Percentiles rank a stretch among this genome's conserved stretches.
Evolutionary conservation across 2,797 vertebrate genomes (phyloP).

Genomic region (Gymnocypris eckloni): DNA sequence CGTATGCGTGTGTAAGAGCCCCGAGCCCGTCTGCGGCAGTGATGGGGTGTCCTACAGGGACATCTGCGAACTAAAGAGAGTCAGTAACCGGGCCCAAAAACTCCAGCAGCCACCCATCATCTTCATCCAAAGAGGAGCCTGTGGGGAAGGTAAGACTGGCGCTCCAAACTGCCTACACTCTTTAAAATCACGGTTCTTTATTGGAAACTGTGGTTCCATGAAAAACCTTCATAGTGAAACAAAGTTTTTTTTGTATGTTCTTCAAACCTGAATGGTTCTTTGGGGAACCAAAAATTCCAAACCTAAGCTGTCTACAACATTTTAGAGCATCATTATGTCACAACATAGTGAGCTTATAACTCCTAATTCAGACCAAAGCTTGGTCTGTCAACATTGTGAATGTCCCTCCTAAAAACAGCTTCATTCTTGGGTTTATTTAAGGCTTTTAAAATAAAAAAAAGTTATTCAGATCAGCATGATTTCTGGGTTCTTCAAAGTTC

Average conservation of each 20-base stretch:
- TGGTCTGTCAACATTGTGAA: background rate
- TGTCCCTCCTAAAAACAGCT: background rate
- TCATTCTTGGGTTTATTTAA: background rate
- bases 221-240: background rate
- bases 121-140: slow-evolving; percentile 90
- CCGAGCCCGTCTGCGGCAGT: slow-evolving; percentile 91
- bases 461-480: background rate
- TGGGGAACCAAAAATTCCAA: background rate
- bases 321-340: background rate
- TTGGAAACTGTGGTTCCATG: background rate
- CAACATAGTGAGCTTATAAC: background rate
- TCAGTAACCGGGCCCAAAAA: slow-evolving; percentile 78
- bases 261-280: background rate
- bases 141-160: slow-evolving; percentile 80
- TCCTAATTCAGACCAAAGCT: background rate
- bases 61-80: slow-evolving; percentile 88
- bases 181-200: background rate
- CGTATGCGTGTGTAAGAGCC: slow-evolving; percentile 81
- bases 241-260: background rate
- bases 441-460: background rate
- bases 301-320: background rate
- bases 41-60: slow-evolving; percentile 88
- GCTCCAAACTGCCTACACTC: background rate
- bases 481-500: background rate
- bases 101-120: slow-evolving; percentile 84